Conservation (phyloP, 2,797 vertebrate species). For the Calcarius lapponicus region DNA sequence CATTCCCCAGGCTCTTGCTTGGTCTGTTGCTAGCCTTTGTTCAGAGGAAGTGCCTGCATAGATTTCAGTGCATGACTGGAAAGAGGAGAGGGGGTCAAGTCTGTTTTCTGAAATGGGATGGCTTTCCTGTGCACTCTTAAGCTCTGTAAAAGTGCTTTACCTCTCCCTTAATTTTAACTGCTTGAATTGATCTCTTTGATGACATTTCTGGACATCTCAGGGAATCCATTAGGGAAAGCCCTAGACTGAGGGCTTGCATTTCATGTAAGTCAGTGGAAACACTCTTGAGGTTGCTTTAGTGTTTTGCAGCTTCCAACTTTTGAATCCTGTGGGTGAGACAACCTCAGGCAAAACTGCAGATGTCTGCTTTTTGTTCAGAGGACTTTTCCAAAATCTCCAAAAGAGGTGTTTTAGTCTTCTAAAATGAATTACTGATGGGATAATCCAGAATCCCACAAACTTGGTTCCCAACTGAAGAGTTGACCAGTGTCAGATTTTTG, state of each 20-base stretch:
- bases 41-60: neutral
- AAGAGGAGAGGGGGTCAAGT: neutral
- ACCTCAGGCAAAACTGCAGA: neutral
- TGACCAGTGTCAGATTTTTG: neutral
- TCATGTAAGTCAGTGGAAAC: neutral
- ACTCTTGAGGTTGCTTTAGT: neutral
- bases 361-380: conserved; percentile 7
- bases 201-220: neutral
- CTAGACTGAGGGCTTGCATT: neutral
- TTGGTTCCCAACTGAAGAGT: neutral
- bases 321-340: neutral
- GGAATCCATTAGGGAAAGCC: neutral
- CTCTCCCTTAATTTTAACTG: rapidly evolving
- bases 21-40: neutral
- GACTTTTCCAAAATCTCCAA: neutral
- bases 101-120: neutral
- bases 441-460: neutral
- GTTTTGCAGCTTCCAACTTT: neutral
- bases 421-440: neutral
- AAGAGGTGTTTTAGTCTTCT: neutral
- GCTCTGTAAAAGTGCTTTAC: neutral
- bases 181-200: neutral
- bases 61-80: neutral
- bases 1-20: neutral
- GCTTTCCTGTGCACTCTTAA: neutral